These are phyloP conservation scores for Psococerastis gibbosa DNA, from an alignment of 2,888 invertebrate species.

Conservation along the genomic window DNA sequence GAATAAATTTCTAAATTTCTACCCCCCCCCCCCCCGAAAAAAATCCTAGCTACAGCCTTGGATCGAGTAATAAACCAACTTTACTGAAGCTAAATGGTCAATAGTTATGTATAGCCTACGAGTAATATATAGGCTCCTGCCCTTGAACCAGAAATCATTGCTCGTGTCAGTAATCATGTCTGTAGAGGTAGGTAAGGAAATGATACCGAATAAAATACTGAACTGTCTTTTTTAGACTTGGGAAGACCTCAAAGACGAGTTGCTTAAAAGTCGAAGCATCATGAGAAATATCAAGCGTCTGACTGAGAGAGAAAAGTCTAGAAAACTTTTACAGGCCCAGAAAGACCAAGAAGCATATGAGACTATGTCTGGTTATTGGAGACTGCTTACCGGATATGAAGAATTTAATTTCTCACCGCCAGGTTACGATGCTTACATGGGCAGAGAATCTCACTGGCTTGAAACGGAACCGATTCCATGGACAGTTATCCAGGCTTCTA, in stretches of 20 bases:
- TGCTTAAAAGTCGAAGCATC: not conserved
- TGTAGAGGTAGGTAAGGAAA: no score
- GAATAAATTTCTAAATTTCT: no score
- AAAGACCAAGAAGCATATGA: conserved; percentile 12
- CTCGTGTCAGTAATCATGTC: no score
- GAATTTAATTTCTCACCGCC: conserved; percentile 15
- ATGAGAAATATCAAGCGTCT: not conserved
- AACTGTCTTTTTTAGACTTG: conserved; percentile 1
- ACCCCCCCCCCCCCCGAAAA: no score
- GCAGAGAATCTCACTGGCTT: conserved; percentile 15
- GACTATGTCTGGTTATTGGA: conserved; percentile 16
- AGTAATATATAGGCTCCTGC: no score
- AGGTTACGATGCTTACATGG: conserved; percentile 14
- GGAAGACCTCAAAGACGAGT: conserved; percentile 7
- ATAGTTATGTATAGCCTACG: no score
- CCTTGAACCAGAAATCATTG: no score
- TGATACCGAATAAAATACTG: no score
- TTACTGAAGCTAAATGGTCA: no score
- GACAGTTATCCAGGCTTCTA: conserved; percentile 15
- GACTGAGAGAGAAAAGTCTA: not conserved
- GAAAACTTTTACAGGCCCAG: not conserved
- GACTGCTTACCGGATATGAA: conserved; percentile 15
- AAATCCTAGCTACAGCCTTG: no score
- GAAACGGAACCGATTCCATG: conserved; percentile 15
- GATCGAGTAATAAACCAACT: no score